Conservation (phyloP, 2,797 vertebrate genomes). For the Falco rusticolus region DNA sequence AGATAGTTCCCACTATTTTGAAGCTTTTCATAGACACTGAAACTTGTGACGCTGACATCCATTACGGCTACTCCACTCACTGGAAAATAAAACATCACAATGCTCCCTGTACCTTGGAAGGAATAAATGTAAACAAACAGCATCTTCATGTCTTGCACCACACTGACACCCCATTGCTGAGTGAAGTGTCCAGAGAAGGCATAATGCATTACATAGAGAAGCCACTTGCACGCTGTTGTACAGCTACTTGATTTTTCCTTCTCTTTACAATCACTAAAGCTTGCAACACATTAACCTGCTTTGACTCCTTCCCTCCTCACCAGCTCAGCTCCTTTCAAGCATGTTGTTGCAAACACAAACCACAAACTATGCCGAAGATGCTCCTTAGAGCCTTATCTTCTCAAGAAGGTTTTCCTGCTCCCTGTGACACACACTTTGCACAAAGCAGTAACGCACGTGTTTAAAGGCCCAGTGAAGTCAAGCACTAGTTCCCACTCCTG, state of each 20-base stretch:
- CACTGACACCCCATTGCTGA: background rate
- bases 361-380: background rate
- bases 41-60: background rate
- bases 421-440: background rate
- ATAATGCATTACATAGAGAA: background rate
- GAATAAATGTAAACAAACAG: background rate
- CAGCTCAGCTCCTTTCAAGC: background rate
- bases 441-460: rapidly evolving
- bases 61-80: background rate
- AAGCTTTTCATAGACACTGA: background rate
- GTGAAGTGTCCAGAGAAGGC: background rate
- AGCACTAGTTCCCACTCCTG: background rate
- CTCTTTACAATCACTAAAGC: background rate
- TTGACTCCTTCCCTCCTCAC: background rate
- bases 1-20: background rate
- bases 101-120: background rate
- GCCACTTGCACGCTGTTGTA: background rate
- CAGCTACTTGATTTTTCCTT: background rate
- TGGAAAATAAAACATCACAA: background rate
- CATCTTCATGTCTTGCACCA: background rate
- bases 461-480: rapidly evolving
- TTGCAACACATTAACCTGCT: background rate
- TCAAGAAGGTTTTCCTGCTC: background rate
- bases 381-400: background rate
- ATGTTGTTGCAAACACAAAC: background rate